Conservation (phyloP, 2,797 vertebrate genomes). For the Periophthalmus magnuspinnatus region DNA sequence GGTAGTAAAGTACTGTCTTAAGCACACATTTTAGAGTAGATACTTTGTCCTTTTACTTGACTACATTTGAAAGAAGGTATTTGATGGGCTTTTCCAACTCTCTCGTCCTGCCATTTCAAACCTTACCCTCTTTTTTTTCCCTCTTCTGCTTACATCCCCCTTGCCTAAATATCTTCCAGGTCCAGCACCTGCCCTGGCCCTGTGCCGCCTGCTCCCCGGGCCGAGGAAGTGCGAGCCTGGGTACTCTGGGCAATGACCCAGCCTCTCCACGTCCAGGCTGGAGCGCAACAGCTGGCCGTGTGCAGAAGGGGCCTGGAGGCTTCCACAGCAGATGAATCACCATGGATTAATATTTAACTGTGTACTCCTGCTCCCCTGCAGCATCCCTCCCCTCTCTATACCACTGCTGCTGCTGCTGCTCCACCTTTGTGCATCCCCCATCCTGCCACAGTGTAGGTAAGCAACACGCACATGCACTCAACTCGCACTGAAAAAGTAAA, state of each 20-base stretch:
- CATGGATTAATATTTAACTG: conserved; percentile 83
- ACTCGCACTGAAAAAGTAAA: conserved; percentile 58
- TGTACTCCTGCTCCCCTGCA: conserved; percentile 77
- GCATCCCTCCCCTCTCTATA: conserved; percentile 63
- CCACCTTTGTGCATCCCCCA: conserved; percentile 57
- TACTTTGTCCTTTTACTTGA: no score
- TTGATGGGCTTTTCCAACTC: neutral
- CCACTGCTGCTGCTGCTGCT: conserved; percentile 40
- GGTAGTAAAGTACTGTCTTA: no score
- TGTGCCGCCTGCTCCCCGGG: conserved; percentile 49
- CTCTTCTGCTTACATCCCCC: conserved; percentile 40
- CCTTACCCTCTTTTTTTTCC: conserved; percentile 45
- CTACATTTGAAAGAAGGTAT: neutral
- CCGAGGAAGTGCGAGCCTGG: conserved; percentile 74
- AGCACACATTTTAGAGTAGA: no score
- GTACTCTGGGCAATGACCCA: conserved; percentile 74
- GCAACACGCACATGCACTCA: conserved; percentile 51
- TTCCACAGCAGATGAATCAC: conserved; percentile 81
- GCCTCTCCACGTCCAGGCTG: conserved; percentile 69
- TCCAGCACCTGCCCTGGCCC: conserved; percentile 73
- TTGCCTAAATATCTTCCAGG: conserved; percentile 45
- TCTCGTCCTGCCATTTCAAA: conserved; percentile 33
- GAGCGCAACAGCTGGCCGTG: conserved; percentile 78
- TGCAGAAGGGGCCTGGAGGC: conserved; percentile 76
- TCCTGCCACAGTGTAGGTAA: conserved; percentile 62